Evolutionary conservation across 2,797 vertebrate genomes (phyloP), one percentile per base, ranked within the genome.

Genomic region (Coccyzus lansbergi): DNA sequence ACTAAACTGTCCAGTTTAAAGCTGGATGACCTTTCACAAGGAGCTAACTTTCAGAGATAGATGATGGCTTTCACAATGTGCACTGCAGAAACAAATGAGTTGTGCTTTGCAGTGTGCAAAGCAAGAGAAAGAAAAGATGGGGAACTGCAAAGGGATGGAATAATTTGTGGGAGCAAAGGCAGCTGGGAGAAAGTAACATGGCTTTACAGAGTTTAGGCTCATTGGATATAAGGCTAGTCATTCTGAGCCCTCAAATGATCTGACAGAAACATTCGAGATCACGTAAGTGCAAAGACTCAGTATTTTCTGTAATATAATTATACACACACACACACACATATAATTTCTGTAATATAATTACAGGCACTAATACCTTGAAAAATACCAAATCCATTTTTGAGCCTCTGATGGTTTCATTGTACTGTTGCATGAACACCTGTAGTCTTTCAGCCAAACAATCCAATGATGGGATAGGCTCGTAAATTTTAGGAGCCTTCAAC

Each of bases 321-420:
- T n/a, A n/a, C n/a, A n/a, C n/a, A n/a, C n/a, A n/a, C n/a, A n/a
- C n/a, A n/a, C n/a, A n/a, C n/a, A n/a, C n/a, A n/a, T n/a, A n/a
- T n/a, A n/a, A n/a, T 55, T 86, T 58, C 28, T 51, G 11, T 44
- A 72, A 63, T 38, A 67, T 31, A 76, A 53, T 79, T 78, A 91
- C 19, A 63, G 60, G 31, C 5, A 34, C 12, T 25, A 88, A 94
- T 96, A 99, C 98, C 98, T 97, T 97, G 88, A 99, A 99, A 97
- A 98, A 98, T 48, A 99, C 98, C 82, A 98, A 97, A 96, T 98
- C 98, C 98, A 98, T 98, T 78, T 97, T 96, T 77, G 98, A 96
- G 80, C 98, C 98, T 95, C 98, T 98, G 87, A 97, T 95, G 10
- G 96, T 96, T 83, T 99, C 98, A 59, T 98, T 99, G 95, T 98